Conservation (phyloP, 2,113 vertebrate species). For the Oncorhynchus kisutch region DNA sequence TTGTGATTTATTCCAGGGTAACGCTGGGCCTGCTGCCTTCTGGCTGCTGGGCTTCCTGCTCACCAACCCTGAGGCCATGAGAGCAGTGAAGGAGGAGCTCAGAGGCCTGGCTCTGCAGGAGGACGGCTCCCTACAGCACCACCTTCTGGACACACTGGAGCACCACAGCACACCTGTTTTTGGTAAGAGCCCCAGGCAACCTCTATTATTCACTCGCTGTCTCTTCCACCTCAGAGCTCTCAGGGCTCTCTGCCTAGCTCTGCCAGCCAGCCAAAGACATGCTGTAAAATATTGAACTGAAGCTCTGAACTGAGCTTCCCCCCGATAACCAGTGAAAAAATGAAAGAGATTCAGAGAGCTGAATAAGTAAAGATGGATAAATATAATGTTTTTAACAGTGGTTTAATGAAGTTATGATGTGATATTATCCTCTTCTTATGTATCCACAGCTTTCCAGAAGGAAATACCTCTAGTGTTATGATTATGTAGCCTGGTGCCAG, state of each 20-base stretch:
- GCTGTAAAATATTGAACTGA: neutral
- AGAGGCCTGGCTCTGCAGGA: constrained; percentile 30
- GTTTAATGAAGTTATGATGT: too few species aligned
- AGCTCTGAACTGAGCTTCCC: neutral
- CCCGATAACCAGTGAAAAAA: constrained; percentile 17
- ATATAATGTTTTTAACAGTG: neutral
- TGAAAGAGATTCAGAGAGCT: neutral
- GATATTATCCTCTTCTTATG: constrained; percentile 10
- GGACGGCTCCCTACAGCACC: constrained; percentile 33
- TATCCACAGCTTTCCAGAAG: constrained; percentile 23
- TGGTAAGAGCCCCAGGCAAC: constrained; percentile 54
- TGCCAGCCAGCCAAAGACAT: too few species aligned
- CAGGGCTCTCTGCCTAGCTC: neutral
- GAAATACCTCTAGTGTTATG: constrained; percentile 15
- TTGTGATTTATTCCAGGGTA: constrained; percentile 64
- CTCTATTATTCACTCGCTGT: constrained; percentile 12
- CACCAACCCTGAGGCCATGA: constrained; percentile 78
- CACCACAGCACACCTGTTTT: constrained; percentile 66
- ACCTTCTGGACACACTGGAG: constrained; percentile 52
- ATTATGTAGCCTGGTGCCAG: too few species aligned
- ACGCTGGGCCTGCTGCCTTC: constrained; percentile 81
- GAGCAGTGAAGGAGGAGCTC: constrained; percentile 76
- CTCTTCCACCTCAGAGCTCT: constrained; percentile 4
- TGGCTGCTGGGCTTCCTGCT: constrained; percentile 87
- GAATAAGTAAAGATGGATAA: neutral